Base-by-base conservation (phyloP, 2,888 invertebrate genomes). In the Amaurobius ferox region DNA sequence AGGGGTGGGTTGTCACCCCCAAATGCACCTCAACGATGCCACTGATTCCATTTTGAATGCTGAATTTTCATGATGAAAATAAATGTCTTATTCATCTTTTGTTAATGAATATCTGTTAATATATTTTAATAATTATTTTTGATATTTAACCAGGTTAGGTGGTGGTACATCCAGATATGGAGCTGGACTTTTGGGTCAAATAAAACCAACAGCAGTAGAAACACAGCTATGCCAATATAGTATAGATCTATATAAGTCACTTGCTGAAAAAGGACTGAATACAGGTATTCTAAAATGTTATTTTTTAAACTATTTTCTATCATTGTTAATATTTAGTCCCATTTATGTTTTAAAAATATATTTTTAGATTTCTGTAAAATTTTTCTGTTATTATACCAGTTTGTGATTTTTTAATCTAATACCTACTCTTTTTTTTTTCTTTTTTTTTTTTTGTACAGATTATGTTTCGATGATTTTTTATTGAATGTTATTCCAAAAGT, bases 151-250 rank as follows among this genome's bases (percentile, higher is more conserved):
- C 89, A 95, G 95, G 90, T 92, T 96, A 67, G 96, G 95, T 1
- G 94, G 94, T 13, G 96, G 96, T 64, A 94, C 95, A 74, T 95
- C 96, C 0, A 96, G 95, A 94, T 94, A 95, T 90, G 94, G 95
- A 0, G 90, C 90, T 19, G 97, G 97, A 0, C 92, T 97, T 35
- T 94, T 97, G 13, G 96, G 97, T 1, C 94, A 95, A 23, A 96
- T 97, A 90, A 97, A 97, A 91, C 96, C 96, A 3, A 95, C 95
- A 64, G 92, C 94, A 79, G 93, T 95, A 0, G 97, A 97, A 92
- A 95, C 96, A 0, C 94, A 94, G 89, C 92, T 97, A 74, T 95
- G 96, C 0, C 95, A 96, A 90, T 94, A 95, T 32, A 96, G 96
- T 40, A 94, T 96, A 79, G 93, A 93, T 29, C 91, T 95, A n/a